Conservation (phyloP, 37 sponge, comb jelly and placozoan genomes). For the Beroe ovata region DNA sequence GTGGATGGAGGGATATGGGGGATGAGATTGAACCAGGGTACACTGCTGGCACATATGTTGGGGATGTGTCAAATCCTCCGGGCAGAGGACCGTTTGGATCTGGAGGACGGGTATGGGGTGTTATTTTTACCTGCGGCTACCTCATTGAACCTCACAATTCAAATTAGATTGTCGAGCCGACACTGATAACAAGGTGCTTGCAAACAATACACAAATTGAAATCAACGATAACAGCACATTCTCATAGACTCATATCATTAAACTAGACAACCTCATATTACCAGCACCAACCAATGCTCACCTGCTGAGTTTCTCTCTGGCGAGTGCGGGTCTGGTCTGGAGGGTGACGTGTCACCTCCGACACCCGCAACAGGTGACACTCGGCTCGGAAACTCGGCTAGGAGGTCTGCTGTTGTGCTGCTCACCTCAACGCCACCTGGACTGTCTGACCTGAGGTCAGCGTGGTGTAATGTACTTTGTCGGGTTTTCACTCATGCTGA, state of each 20-base stretch:
- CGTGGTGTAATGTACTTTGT: no score
- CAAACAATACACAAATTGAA: no score
- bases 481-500: no score
- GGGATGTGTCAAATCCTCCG: slow-evolving; percentile 57
- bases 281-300: no score
- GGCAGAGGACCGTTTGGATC: slow-evolving; percentile 7
- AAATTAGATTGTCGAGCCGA: no score
- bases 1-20: slow-evolving; percentile 42
- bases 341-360: neutral
- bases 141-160: no score
- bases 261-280: no score
- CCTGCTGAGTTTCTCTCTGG: neutral
- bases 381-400: neutral
- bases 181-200: no score
- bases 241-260: neutral
- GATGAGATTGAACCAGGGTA: slow-evolving; percentile 26
- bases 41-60: slow-evolving; percentile 53
- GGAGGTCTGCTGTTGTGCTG: slow-evolving; percentile 33
- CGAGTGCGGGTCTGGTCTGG: neutral
- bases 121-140: no score
- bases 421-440: neutral
- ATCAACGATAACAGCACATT: neutral
- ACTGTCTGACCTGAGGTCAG: neutral
- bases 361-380: neutral
- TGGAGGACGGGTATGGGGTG: neutral